A percentile compares a stretch with the other conserved stretches of the same genome.
Evolutionary conservation across 2,888 invertebrate species (phyloP).

Genomic region (Shargacucullia verbasci): DNA sequence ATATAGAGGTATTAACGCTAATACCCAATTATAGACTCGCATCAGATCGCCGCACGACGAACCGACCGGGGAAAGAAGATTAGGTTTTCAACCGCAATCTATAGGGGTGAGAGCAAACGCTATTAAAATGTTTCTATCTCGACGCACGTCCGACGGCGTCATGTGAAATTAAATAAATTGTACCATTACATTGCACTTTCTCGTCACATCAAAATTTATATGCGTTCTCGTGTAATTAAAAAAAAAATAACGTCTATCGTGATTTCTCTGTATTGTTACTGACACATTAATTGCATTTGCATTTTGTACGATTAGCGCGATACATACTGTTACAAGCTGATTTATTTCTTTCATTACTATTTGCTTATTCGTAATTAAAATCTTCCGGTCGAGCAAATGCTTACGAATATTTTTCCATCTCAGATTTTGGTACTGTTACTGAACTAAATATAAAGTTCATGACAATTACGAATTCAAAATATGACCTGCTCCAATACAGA

Average conservation of each 20-base stretch:
- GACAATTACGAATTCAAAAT: slow-evolving; percentile 39
- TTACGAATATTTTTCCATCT: slow-evolving; percentile 12
- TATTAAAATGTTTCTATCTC: slow-evolving; percentile 44
- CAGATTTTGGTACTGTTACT: slow-evolving; percentile 29
- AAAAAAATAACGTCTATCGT: slow-evolving; percentile 30
- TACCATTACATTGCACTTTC: slow-evolving; percentile 48
- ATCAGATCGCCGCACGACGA: slow-evolving; percentile 67
- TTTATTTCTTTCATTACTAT: slow-evolving; percentile 7
- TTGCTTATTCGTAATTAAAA: slow-evolving; percentile 27
- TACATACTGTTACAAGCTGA: slow-evolving; percentile 14
- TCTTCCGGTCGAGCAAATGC: slow-evolving; percentile 24
- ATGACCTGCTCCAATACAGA: slow-evolving; percentile 43
- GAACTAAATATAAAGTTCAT: slow-evolving; percentile 32
- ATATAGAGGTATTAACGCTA: slow-evolving; percentile 77
- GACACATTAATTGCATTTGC: slow-evolving; percentile 46
- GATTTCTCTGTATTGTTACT: slow-evolving; percentile 50
- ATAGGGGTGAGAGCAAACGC: slow-evolving; percentile 52
- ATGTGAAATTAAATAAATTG: slow-evolving; percentile 45
- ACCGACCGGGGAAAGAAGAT: slow-evolving; percentile 74
- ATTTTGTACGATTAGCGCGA: slow-evolving; percentile 23
- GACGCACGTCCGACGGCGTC: slow-evolving; percentile 38
- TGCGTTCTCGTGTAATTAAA: slow-evolving; percentile 39
- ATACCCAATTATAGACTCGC: slow-evolving; percentile 82
- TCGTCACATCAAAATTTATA: slow-evolving; percentile 27
- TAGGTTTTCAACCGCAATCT: slow-evolving; percentile 67